These are phyloP conservation scores for Seriola dumerili DNA, from an alignment of 2,113 vertebrate genomes.

Conservation along the genomic window DNA sequence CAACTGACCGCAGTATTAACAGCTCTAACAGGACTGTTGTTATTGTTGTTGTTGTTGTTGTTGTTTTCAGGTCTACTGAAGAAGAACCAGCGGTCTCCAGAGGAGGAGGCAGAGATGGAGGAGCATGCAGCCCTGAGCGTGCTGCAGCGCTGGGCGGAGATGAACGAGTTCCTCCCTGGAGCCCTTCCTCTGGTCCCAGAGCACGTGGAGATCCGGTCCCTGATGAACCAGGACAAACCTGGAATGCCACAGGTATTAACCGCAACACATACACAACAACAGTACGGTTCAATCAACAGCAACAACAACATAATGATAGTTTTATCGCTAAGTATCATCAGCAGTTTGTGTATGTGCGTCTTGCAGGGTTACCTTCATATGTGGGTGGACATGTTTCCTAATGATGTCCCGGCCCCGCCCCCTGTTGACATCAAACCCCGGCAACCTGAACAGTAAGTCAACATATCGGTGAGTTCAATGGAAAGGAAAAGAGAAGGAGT, in stretches of 20 bases:
- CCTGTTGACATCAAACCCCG: constrained; percentile 93
- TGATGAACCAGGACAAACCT: constrained; percentile 86
- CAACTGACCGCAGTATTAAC: background rate
- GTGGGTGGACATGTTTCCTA: constrained; percentile 98
- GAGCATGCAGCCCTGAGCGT: constrained; percentile 91
- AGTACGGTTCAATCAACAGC: background rate
- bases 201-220: constrained; percentile 90
- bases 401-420: constrained; percentile 89
- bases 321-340: background rate
- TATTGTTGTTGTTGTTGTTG: constrained; percentile 19
- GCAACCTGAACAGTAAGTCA: constrained; percentile 88
- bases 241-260: constrained; percentile 90
- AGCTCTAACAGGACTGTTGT: constrained; percentile 8
- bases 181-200: constrained; percentile 91
- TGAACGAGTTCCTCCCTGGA: constrained; percentile 86
- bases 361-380: constrained; percentile 92
- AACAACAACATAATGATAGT: background rate
- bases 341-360: background rate
- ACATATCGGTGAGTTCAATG: background rate
- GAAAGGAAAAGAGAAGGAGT: background rate
- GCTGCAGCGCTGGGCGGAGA: constrained; percentile 91
- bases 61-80: constrained; percentile 78
- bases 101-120: constrained; percentile 82
- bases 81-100: constrained; percentile 81
- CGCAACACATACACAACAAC: too few relatives aligned